A percentile compares a stretch with the other conserved stretches of the same genome.
Evolutionary conservation across 2,797 vertebrate genomes (phyloP).

Genomic region (Oreortyx pictus): DNA sequence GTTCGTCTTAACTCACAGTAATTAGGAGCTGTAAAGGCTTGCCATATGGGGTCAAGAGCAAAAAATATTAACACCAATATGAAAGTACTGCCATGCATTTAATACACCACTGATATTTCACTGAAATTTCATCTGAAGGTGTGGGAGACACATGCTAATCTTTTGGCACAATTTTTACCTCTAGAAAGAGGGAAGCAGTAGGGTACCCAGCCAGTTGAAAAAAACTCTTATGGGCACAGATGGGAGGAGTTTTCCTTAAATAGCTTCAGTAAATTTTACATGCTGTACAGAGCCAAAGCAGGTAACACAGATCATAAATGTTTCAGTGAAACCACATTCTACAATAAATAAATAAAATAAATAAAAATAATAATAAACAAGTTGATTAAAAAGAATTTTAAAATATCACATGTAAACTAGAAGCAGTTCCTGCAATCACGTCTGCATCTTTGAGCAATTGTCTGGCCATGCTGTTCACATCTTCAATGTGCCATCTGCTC

Average conservation of each 20-base stretch:
- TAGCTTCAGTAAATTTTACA: not conserved
- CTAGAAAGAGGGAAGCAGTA: not conserved
- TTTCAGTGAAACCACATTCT: not conserved
- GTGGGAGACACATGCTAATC: not conserved
- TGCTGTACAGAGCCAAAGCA: not conserved
- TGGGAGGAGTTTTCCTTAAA: not conserved
- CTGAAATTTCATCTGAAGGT: not conserved
- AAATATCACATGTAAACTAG: not conserved
- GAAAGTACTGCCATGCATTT: not conserved
- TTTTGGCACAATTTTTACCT: not conserved
- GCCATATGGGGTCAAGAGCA: conserved; percentile 12
- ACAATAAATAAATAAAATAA: too few species aligned
- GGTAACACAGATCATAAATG: not conserved
- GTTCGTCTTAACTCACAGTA: not conserved
- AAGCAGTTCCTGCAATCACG: not conserved
- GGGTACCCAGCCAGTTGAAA: not conserved
- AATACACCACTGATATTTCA: not conserved
- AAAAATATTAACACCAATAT: not conserved
- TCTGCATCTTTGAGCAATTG: not conserved
- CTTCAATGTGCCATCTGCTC: not conserved
- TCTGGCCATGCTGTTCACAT: not conserved
- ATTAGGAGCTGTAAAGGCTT: conserved; percentile 18
- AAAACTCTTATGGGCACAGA: not conserved
- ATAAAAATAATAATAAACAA: not conserved
- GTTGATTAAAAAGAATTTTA: not conserved